A percentile compares a stretch with the other conserved stretches of the same genome.
phyloP scores from a whole-genome alignment of 2,888 invertebrate genomes.

The Tachina grossa region DNA sequence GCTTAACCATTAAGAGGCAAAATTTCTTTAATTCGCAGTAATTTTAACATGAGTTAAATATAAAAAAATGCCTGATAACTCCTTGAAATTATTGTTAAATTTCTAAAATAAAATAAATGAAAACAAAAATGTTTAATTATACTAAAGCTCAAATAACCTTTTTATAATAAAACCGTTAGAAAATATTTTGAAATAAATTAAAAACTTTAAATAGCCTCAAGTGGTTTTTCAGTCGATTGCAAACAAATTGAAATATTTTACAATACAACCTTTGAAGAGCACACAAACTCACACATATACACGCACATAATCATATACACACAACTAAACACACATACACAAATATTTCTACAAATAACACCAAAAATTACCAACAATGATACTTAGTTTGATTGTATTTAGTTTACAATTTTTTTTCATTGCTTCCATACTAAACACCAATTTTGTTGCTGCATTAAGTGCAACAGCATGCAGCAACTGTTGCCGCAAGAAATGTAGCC shows the following conservation, averaged over 20 bases:
- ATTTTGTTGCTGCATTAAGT: not conserved
- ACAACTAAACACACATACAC: not conserved
- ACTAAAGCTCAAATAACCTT: not conserved
- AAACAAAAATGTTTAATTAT: no score
- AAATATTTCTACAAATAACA: not conserved
- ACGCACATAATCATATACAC: not conserved
- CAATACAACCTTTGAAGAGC: not conserved
- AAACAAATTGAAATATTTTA: conserved; percentile 58
- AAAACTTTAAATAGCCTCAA: conserved; percentile 54
- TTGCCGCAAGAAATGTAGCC: conserved; percentile 2
- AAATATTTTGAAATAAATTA: conserved; percentile 54
- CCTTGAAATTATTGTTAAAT: no score
- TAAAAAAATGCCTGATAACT: no score
- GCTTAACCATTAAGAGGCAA: no score
- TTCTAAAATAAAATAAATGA: no score
- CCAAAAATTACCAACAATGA: conserved; percentile 11
- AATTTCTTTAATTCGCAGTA: no score
- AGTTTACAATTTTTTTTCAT: not conserved
- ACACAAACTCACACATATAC: not conserved
- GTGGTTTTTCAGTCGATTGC: conserved; percentile 56
- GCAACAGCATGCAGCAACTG: conserved; percentile 2
- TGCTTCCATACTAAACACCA: conserved; percentile 29
- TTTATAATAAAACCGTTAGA: not conserved
- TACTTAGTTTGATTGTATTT: conserved; percentile 8
- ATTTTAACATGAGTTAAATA: no score